Evolutionary conservation across 2,888 invertebrate genomes (phyloP).

Genomic region (Spilosoma lubricipeda): DNA sequence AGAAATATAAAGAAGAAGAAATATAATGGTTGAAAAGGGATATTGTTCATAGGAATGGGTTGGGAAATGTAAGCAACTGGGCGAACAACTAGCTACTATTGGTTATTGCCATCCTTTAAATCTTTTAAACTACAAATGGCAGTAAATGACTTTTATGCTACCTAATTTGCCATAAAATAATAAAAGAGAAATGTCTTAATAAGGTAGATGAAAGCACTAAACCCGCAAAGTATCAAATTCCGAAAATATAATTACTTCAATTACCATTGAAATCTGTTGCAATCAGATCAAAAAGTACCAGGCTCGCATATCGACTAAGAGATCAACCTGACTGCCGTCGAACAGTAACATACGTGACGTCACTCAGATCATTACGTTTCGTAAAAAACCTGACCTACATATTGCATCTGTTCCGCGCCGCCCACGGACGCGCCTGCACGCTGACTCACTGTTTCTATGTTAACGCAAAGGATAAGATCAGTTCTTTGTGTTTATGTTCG

Average conservation of each 20-base stretch:
- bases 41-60: too few relatives aligned
- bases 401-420: slow-evolving; percentile 46
- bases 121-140: neutral
- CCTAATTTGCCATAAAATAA: neutral
- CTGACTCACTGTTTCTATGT: slow-evolving; percentile 47
- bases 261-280: neutral
- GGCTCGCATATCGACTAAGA: slow-evolving; percentile 16
- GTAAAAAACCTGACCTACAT: slow-evolving; percentile 51
- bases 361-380: slow-evolving; percentile 11
- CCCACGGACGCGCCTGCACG: slow-evolving; percentile 49
- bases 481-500: slow-evolving; percentile 25
- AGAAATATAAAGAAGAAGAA: too few relatives aligned
- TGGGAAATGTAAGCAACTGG: too few relatives aligned
- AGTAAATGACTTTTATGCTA: neutral
- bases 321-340: slow-evolving; percentile 6
- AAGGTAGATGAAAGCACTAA: neutral
- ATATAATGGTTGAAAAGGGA: too few relatives aligned
- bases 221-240: neutral
- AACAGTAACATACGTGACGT: slow-evolving; percentile 2
- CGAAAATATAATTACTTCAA: neutral
- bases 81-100: too few relatives aligned
- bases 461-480: slow-evolving; percentile 31
- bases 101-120: neutral
- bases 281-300: slow-evolving; percentile 18
- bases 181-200: neutral